Evolutionary conservation across 2,888 invertebrate genomes (phyloP).

Genomic region (Scaeva pyrastri): DNA sequence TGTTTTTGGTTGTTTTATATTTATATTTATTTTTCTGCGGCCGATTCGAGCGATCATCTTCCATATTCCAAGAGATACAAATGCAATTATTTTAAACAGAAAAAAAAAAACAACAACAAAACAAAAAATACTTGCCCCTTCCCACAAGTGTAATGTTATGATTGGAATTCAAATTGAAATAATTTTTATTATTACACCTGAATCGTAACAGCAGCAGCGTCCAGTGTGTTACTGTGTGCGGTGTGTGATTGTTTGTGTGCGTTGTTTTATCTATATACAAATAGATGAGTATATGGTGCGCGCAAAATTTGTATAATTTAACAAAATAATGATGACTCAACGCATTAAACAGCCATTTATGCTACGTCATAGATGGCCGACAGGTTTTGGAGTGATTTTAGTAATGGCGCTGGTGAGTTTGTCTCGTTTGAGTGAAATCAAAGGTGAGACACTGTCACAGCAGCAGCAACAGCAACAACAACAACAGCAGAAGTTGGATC

Average conservation of each 20-base stretch:
- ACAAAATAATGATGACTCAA: slow-evolving; percentile 70
- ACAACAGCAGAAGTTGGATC: slow-evolving; percentile 58
- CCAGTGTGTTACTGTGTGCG: no score
- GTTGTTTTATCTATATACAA: not conserved
- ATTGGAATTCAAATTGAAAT: slow-evolving; percentile 24
- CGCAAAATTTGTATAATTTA: slow-evolving; percentile 43
- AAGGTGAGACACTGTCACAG: slow-evolving; percentile 66
- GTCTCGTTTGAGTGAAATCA: slow-evolving; percentile 60
- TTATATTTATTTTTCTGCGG: slow-evolving; percentile 17
- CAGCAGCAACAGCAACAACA: slow-evolving; percentile 48
- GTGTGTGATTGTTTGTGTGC: not conserved
- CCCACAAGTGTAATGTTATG: slow-evolving; percentile 60
- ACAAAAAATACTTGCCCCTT: slow-evolving; percentile 30
- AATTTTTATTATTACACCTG: slow-evolving; percentile 39
- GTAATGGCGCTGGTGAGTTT: slow-evolving; percentile 52
- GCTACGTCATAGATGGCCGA: slow-evolving; percentile 70
- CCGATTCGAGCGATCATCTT: slow-evolving; percentile 29
- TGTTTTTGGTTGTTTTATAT: slow-evolving; percentile 15
- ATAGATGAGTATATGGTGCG: slow-evolving; percentile 46
- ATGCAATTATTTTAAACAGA: slow-evolving; percentile 21
- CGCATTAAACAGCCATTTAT: slow-evolving; percentile 25
- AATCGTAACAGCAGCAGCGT: slow-evolving; percentile 18
- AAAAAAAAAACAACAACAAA: slow-evolving; percentile 25
- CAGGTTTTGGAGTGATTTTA: slow-evolving; percentile 46
- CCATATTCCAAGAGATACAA: slow-evolving; percentile 23